phyloP scores from a whole-genome alignment of 2,888 invertebrate species.

The Molorchus minor region DNA sequence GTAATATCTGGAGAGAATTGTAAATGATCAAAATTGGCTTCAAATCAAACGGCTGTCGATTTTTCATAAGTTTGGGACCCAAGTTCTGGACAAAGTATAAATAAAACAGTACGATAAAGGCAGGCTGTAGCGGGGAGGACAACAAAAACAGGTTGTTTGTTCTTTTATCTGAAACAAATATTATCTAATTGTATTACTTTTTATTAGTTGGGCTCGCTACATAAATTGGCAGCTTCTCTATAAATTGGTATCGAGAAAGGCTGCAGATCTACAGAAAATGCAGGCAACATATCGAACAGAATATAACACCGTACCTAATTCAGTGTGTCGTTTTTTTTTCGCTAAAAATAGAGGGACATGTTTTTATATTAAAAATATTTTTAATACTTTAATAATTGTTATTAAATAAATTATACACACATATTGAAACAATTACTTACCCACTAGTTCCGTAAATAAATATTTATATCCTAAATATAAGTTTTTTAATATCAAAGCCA shows the following conservation, averaged over 20 bases:
- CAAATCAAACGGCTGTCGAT: conserved; percentile 68
- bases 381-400: no score
- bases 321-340: no score
- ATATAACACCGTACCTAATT: no score
- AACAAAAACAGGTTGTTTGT: neutral
- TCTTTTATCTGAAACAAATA: conserved; percentile 11
- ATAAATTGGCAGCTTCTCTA: no score
- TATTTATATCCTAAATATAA: conserved; percentile 36
- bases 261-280: no score
- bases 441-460: conserved; percentile 27
- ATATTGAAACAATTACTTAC: conserved; percentile 19
- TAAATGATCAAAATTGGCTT: conserved; percentile 68
- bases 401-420: no score
- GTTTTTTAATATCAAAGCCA: conserved; percentile 34
- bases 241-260: no score
- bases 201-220: no score
- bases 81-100: conserved; percentile 65
- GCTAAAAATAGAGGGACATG: no score
- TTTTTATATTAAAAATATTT: no score
- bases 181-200: no score
- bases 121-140: neutral
- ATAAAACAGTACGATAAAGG: conserved; percentile 50
- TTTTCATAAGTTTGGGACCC: conserved; percentile 71
- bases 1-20: conserved; percentile 69
- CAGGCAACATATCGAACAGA: no score